Percentiles rank a stretch among this genome's conserved stretches.
Conservation (phyloP, 2,888 invertebrate genomes). For the Cabera pusaria region DNA sequence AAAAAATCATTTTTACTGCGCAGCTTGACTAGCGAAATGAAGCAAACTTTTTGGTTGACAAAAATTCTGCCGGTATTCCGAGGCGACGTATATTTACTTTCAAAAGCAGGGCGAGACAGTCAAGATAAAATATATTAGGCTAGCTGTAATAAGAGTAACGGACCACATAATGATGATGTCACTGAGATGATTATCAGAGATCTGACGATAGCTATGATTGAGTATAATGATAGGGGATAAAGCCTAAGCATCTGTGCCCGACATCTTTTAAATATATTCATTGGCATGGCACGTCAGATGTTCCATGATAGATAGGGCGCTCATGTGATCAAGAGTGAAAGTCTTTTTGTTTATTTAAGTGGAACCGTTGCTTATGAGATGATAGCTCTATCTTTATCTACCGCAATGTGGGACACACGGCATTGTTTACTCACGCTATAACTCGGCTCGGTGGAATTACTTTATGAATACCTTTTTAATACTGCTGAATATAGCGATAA, state of each 20-base stretch:
- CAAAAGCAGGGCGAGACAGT: conserved; percentile 3
- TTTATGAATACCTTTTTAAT: conserved; percentile 41
- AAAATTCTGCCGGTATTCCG: conserved; percentile 8
- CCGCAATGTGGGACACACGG: conserved; percentile 48
- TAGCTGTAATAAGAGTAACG: conserved; percentile 10
- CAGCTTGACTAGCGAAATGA: conserved; percentile 28
- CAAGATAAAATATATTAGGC: conserved; percentile 11
- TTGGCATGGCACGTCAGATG: conserved; percentile 29
- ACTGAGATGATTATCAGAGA: conserved; percentile 10
- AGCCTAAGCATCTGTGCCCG: conserved; percentile 12
- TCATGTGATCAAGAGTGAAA: conserved; percentile 44
- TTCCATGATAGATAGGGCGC: conserved; percentile 39
- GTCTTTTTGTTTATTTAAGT: conserved; percentile 48
- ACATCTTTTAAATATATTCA: conserved; percentile 33
- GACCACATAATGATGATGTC: conserved; percentile 11
- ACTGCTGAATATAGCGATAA: conserved; percentile 30
- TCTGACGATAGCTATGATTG: conserved; percentile 22
- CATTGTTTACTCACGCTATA: conserved; percentile 51
- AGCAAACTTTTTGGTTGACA: conserved; percentile 10
- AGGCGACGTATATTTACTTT: too few relatives aligned
- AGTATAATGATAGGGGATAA: conserved; percentile 17
- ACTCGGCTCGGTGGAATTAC: conserved; percentile 25
- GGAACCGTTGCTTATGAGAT: conserved; percentile 40
- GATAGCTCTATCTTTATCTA: conserved; percentile 45
- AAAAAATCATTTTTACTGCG: conserved; percentile 21